Evolutionary conservation across 2,888 invertebrate genomes (phyloP), one percentile per base, ranked within the genome.

Genomic region (Oscheius myriophilus): DNA sequence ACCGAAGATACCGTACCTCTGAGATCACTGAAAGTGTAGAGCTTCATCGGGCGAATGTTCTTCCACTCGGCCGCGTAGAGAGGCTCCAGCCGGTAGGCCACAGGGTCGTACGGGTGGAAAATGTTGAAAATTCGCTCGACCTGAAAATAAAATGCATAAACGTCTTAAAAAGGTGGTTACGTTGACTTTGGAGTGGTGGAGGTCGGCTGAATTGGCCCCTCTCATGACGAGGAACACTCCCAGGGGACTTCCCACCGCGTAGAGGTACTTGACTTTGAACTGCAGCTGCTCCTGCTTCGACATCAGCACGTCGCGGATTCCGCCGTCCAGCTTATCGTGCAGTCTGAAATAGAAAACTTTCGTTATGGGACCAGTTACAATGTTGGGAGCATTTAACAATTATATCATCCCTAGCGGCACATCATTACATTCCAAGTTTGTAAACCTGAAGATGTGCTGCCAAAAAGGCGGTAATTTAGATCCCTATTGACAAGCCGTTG

Each of bases 171-270:
- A 53, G 14, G 14, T 2, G 42, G 45, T 45, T 23, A 66, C 68
- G 43, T 76, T 76, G 14, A 75, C 69, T 16, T 67, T 66, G 3
- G 51, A 43, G 9, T 73, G 62, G 18, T 67, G 23, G 12, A 78
- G 62, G 67, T 78, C 75, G 4, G 49, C 23, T 4, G 58, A 70
- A 9, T 51, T 65, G n/a, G 76, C 78, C 9, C 86, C 84, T n/a
- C 85, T 64, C 85, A 85, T 85, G 18, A 83, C 80, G 9, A 86
- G 67, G 63, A 86, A 86, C 2, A 86, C 83, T 23, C 79, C 84
- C 4, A 86, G 75, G 0, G 86, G 84, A 4, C 82, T 81, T 6
- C 86, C 86, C 3, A 86, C 80, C 14, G 82, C 83, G 73, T 86
- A 86, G 26, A 85, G 71, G 58, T 81, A 79, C 51, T 83, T 82